A percentile compares a stretch with the other conserved stretches of the same genome.
Evolutionary conservation across 2,113 vertebrate genomes (phyloP).

Genomic region (Suncus etruscus): DNA sequence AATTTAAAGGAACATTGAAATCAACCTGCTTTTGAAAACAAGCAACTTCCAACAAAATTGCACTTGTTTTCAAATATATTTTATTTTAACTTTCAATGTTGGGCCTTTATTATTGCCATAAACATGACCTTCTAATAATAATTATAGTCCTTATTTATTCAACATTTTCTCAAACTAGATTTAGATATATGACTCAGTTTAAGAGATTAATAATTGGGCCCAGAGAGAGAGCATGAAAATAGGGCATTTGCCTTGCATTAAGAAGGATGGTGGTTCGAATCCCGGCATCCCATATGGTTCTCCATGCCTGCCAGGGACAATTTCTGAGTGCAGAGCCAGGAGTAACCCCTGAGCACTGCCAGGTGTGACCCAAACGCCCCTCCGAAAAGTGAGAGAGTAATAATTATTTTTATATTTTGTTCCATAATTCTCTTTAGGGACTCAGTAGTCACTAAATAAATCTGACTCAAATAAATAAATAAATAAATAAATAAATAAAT

Average conservation of each 20-base stretch:
- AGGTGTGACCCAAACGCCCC: no score
- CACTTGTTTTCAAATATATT: conserved; percentile 10
- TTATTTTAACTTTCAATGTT: conserved; percentile 31
- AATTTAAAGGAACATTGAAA: conserved; percentile 17
- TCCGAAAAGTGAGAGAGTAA: background rate
- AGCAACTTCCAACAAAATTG: background rate
- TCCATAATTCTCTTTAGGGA: background rate
- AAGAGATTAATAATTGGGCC: conserved; percentile 41
- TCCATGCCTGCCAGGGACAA: no score
- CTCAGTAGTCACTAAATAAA: conserved; percentile 47
- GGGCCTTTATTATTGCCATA: background rate
- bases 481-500: no score
- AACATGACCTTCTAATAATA: conserved; percentile 4
- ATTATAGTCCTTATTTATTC: conserved; percentile 31
- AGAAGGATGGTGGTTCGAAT: no score
- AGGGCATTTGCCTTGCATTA: no score
- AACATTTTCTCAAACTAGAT: conserved; percentile 35
- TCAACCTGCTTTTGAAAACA: conserved; percentile 28
- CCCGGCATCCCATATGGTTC: no score
- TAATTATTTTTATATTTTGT: conserved; percentile 53
- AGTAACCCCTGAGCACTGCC: no score
- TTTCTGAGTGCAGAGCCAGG: no score
- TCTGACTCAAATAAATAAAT: conserved; percentile 29
- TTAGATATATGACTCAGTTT: background rate
- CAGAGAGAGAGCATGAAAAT: no score